Percentiles rank a stretch among this genome's conserved stretches.
These are phyloP conservation scores for Apogon talboti DNA, from an alignment of 2,797 vertebrate species.

Conservation along the genomic window DNA sequence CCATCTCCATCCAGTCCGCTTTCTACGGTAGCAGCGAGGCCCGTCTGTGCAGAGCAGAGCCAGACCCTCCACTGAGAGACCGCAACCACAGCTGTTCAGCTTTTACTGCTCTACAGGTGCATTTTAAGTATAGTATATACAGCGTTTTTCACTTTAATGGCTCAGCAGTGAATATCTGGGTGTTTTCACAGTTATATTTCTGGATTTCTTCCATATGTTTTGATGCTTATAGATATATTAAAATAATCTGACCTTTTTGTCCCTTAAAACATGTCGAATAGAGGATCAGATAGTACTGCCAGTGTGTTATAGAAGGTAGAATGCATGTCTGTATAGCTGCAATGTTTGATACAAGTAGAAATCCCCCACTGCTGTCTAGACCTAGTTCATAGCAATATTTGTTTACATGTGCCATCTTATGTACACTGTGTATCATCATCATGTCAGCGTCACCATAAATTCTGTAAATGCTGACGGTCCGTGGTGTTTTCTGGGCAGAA, in stretches of 20 bases:
- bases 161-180: neutral
- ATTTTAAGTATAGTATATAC: slow-evolving; percentile 9
- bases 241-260: no score
- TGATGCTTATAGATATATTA: neutral
- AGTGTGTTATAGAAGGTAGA: no score
- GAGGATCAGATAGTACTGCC: no score
- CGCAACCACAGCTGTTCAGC: slow-evolving; percentile 85
- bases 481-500: slow-evolving; percentile 83
- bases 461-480: neutral
- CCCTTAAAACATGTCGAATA: no score
- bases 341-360: no score
- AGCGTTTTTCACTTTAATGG: slow-evolving; percentile 19
- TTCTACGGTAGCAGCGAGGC: slow-evolving; percentile 86
- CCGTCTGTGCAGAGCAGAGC: slow-evolving; percentile 70
- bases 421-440: neutral
- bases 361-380: no score
- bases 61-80: slow-evolving; percentile 15
- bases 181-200: slow-evolving; percentile 10
- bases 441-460: neutral
- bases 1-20: slow-evolving; percentile 92
- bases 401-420: neutral
- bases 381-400: no score
- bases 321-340: no score
- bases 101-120: slow-evolving; percentile 93
- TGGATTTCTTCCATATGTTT: neutral